Evolutionary conservation across 2,888 invertebrate species (phyloP).

Genomic region (Yponomeuta evonymella): DNA sequence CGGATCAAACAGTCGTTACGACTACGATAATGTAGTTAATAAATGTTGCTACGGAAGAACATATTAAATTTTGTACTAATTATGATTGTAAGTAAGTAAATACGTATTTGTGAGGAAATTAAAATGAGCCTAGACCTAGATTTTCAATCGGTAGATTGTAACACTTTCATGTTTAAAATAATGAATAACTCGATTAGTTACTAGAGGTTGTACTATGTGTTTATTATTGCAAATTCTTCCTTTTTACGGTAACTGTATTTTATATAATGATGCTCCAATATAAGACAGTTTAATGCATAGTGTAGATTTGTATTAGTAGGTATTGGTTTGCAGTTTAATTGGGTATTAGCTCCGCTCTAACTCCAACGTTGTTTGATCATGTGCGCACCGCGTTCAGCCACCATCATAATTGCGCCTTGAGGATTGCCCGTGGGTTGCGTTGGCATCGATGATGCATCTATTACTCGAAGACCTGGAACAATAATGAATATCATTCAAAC

Average conservation of each 20-base stretch:
- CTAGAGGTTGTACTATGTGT: too few species aligned
- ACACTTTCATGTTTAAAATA: background rate
- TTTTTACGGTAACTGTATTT: too few species aligned
- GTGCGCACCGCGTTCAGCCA: conserved; percentile 68
- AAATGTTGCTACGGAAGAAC: too few species aligned
- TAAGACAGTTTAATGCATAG: too few species aligned
- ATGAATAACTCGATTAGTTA: background rate
- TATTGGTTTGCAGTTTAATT: background rate
- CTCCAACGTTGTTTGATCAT: conserved; percentile 55
- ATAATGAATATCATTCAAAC: background rate
- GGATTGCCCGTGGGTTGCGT: conserved; percentile 66
- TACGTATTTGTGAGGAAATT: background rate
- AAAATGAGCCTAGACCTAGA: background rate
- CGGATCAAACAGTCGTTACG: too few species aligned
- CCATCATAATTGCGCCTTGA: conserved; percentile 73
- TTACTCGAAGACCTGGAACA: conserved; percentile 55
- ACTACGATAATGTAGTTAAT: too few species aligned
- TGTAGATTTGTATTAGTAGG: too few species aligned
- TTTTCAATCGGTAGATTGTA: background rate
- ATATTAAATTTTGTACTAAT: background rate
- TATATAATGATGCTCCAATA: too few species aligned
- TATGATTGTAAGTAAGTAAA: background rate
- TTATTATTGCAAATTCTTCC: too few species aligned
- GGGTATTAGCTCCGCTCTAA: background rate
- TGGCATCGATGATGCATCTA: conserved; percentile 76